phyloP scores from a whole-genome alignment of 1,140 invertebrate genomes.

The Apis cerana region DNA sequence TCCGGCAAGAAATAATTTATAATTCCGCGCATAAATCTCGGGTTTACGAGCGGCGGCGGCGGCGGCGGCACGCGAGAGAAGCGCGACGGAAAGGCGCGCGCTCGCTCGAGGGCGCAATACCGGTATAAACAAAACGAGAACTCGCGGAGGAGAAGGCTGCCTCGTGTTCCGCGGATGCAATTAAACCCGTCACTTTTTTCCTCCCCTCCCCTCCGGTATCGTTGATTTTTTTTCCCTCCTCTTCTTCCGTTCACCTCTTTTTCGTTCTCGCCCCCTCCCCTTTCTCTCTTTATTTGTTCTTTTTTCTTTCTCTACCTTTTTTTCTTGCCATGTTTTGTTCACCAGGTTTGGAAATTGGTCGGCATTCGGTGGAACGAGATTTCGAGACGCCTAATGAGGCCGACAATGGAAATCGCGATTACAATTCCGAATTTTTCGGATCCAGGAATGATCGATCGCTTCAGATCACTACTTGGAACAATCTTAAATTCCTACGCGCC shows the following conservation, averaged over 20 bases:
- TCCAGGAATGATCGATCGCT: background rate
- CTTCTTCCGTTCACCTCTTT: background rate
- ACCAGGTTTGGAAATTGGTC: background rate
- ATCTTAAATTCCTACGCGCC: background rate
- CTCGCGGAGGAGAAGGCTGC: background rate
- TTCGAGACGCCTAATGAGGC: conserved; percentile 11
- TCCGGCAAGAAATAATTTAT: conserved; percentile 51
- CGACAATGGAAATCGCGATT: conserved; percentile 4
- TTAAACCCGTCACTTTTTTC: conserved; percentile 34
- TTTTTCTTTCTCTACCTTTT: background rate
- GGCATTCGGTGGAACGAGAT: background rate
- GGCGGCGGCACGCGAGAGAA: conserved; percentile 19
- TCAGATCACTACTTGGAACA: background rate
- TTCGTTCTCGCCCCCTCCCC: too few species aligned
- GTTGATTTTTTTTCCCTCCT: background rate
- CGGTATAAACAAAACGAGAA: conserved; percentile 41
- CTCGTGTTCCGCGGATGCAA: conserved; percentile 8
- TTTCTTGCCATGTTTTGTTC: background rate
- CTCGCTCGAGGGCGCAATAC: conserved; percentile 17
- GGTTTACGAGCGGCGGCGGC: conserved; percentile 17
- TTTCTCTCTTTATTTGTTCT: background rate
- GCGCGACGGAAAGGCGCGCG: background rate
- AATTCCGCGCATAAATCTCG: conserved; percentile 48
- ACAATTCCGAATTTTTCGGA: background rate
- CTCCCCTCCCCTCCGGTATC: background rate